Base-by-base conservation (phyloP, 92 coral and sea anemone genomes). In the Galaxea fascicularis region DNA sequence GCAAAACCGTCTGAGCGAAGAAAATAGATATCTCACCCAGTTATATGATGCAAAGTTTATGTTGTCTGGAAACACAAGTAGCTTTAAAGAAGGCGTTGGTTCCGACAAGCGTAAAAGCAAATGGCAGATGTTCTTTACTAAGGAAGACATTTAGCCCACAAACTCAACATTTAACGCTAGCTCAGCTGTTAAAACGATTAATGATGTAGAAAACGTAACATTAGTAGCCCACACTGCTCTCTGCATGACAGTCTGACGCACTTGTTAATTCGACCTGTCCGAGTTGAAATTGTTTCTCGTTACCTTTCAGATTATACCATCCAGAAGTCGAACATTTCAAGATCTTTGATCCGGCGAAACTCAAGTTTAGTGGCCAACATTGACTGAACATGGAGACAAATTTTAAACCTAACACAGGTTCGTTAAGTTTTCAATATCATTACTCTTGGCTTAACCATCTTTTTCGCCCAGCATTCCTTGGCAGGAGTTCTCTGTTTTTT, bases 151-250 rank as follows among this genome's bases (percentile, higher is more conserved):
- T 68, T 56, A 52, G n/a, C 63, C 16, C 29, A 59, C 0, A 26
- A 46, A 65, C 64, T 69, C 67, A 57, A 62, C 54, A 41, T 39
- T 13, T 22, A 7, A 4, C 28, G 70, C 57, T 69, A 44, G 77
- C 24, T 82, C 86, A 82, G 86, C 77, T 69, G 78, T 54, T 10
- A 18, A 82, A 21, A 71, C 46, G 35, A 82, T 82, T 82, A 71
- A 70, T 82, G 78, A 68, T 29, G 78, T 35, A 78, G 35, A 57
- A 70, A 69, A 44, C 59, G 39, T 71, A 27, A 56, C 57, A 71
- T 58, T 17, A 71, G 30, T 53, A 21, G 21, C 22, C 52, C 75
- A 79, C 53, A 15, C 46, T 21, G 25, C 28, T 28, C 41, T 35
- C 41, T 35, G 6, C 41, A 6, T n/a, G n/a, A n/a, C 41, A 35